A percentile compares a stretch with the other conserved stretches of the same genome.
These are phyloP conservation scores for Mustela nigripes DNA, from an alignment of 2,113 vertebrate species.

Conservation along the genomic window DNA sequence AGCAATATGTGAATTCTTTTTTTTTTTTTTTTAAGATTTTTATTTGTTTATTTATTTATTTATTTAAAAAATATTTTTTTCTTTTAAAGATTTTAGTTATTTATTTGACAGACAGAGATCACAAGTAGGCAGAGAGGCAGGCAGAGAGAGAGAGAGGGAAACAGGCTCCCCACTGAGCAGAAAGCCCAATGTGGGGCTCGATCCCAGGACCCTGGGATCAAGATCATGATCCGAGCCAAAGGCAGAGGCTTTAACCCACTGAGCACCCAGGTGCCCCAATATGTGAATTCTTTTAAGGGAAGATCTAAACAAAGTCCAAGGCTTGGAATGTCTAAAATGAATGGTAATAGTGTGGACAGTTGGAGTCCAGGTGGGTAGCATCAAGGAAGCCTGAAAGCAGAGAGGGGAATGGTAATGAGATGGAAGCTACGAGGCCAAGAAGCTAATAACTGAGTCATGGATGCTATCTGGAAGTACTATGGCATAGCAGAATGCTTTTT, in stretches of 20 bases:
- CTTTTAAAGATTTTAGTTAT: too few species aligned
- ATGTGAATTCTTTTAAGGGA: not conserved
- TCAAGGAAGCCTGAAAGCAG: not conserved
- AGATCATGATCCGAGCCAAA: too few species aligned
- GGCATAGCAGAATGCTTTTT: not conserved
- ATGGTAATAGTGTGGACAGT: not conserved
- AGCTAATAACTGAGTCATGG: not conserved
- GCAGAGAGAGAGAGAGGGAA: too few species aligned
- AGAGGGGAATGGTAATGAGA: not conserved
- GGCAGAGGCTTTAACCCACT: too few species aligned
- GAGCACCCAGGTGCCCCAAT: not conserved
- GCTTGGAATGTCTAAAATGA: not conserved
- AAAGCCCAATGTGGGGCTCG: too few species aligned
- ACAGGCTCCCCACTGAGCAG: too few species aligned
- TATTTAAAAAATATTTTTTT: too few species aligned
- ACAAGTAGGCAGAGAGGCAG: too few species aligned
- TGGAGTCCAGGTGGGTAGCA: not conserved
- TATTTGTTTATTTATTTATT: too few species aligned
- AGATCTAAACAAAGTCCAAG: not conserved
- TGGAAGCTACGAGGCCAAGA: not conserved
- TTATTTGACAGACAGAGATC: too few species aligned
- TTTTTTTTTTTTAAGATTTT: too few species aligned
- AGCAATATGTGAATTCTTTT: not conserved
- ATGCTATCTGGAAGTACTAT: not conserved
- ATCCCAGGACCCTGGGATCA: too few species aligned